Evolutionary conservation across 2,888 invertebrate species (phyloP).

Genomic region (Parelbella ahira): DNA sequence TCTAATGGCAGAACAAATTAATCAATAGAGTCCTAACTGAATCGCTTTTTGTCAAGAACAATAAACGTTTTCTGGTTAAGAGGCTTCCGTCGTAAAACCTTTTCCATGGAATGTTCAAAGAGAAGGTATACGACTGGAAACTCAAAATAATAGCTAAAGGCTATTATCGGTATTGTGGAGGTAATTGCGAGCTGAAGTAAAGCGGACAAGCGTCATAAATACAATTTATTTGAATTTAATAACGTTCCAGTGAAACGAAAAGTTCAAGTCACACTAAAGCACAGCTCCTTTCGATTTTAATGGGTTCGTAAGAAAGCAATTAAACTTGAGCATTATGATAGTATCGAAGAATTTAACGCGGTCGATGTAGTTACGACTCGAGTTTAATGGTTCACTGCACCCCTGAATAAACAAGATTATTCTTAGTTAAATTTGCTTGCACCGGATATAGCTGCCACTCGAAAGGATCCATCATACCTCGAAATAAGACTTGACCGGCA

Average conservation of each 20-base stretch:
- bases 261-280: constrained; percentile 43
- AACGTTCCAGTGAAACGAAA: no score
- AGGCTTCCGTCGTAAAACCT: constrained; percentile 3
- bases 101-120: constrained; percentile 10
- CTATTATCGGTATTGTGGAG: no score
- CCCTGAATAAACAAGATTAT: constrained; percentile 76
- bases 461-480: constrained; percentile 64
- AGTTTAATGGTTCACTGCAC: constrained; percentile 77
- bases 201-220: no score
- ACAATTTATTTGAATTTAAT: no score
- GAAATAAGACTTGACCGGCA: constrained; percentile 59
- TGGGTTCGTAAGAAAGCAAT: constrained; percentile 74
- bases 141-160: no score
- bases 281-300: constrained; percentile 68
- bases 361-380: constrained; percentile 66
- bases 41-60: constrained; percentile 54
- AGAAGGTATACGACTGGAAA: no score
- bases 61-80: constrained; percentile 39
- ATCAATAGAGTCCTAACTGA: constrained; percentile 64
- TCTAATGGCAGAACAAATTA: constrained; percentile 72
- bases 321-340: constrained; percentile 73
- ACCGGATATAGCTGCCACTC: constrained; percentile 76
- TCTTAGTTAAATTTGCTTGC: constrained; percentile 74
- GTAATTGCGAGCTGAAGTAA: no score
- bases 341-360: constrained; percentile 76